Evolutionary conservation across 2,888 invertebrate genomes (phyloP).

Genomic region (Mythimna pallens): DNA sequence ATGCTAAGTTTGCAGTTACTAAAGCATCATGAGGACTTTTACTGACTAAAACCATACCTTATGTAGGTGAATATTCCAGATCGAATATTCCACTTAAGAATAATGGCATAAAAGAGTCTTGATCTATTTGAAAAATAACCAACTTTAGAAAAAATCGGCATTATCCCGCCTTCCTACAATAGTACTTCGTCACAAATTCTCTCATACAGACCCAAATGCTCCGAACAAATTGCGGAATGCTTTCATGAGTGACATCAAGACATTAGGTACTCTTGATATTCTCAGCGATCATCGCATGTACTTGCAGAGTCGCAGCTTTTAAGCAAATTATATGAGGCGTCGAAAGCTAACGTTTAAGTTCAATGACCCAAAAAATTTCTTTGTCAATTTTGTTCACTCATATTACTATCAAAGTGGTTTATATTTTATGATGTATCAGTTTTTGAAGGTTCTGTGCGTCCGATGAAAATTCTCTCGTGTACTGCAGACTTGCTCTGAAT

Average conservation of each 20-base stretch:
- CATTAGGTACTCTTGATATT: slow-evolving; percentile 45
- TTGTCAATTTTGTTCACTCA: slow-evolving; percentile 32
- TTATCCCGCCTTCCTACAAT: slow-evolving; percentile 5
- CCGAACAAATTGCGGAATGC: slow-evolving; percentile 39
- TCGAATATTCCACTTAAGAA: neutral
- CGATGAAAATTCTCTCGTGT: too few species aligned
- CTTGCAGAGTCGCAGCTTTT: slow-evolving; percentile 52
- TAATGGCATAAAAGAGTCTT: too few species aligned
- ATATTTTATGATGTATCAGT: neutral
- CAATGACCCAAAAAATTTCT: slow-evolving; percentile 55
- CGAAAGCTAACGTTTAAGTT: slow-evolving; percentile 56
- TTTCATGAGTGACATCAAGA: slow-evolving; percentile 52
- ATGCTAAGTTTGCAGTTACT: too few species aligned
- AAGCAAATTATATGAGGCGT: slow-evolving; percentile 59
- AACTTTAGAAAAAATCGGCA: too few species aligned
- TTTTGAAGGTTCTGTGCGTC: too few species aligned
- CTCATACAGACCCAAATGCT: slow-evolving; percentile 28
- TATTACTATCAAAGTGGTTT: slow-evolving; percentile 9
- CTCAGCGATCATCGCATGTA: slow-evolving; percentile 46
- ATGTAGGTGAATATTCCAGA: too few species aligned
- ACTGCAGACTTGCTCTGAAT: too few species aligned
- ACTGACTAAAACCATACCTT: too few species aligned
- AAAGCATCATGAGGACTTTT: too few species aligned
- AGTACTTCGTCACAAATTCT: slow-evolving; percentile 46
- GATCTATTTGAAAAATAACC: too few species aligned